Conservation (phyloP, 2,888 invertebrate genomes). For the Chymomyza procnemis region DNA sequence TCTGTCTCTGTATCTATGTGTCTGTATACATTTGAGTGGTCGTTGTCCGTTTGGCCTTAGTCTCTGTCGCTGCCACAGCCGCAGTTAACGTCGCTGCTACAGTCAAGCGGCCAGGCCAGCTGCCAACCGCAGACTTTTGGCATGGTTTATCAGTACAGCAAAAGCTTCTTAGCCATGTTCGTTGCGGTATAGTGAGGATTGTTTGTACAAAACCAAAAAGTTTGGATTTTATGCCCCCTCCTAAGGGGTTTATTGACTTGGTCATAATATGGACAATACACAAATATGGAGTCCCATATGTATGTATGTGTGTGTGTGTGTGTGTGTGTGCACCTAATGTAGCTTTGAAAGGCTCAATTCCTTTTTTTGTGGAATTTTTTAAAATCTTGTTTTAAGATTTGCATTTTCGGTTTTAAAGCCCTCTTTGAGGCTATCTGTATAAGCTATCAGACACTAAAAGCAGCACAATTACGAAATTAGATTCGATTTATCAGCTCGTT, state of each 20-base stretch:
- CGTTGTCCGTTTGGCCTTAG: neutral
- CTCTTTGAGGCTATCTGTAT: neutral
- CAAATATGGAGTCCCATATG: neutral
- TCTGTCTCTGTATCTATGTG: neutral
- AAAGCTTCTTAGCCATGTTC: conserved; percentile 51
- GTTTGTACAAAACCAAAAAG: conserved; percentile 12
- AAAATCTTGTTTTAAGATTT: neutral
- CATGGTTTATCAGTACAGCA: conserved; percentile 61
- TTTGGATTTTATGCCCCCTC: neutral
- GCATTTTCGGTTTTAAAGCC: neutral
- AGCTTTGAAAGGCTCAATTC: neutral
- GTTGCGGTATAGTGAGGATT: conserved; percentile 26
- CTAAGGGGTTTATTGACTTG: neutral
- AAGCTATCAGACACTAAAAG: no score
- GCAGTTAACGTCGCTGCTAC: neutral
- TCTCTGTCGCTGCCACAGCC: neutral
- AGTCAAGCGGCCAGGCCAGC: conserved; percentile 47
- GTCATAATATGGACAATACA: neutral
- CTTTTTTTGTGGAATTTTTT: neutral
- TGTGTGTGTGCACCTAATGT: neutral
- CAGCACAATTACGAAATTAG: neutral
- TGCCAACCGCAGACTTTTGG: conserved; percentile 68
- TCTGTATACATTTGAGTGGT: neutral
- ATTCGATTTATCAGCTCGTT: no score
- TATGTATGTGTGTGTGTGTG: neutral